These are phyloP conservation scores for Andrena bucephala DNA, from an alignment of 2,888 invertebrate genomes.

Conservation along the genomic window DNA sequence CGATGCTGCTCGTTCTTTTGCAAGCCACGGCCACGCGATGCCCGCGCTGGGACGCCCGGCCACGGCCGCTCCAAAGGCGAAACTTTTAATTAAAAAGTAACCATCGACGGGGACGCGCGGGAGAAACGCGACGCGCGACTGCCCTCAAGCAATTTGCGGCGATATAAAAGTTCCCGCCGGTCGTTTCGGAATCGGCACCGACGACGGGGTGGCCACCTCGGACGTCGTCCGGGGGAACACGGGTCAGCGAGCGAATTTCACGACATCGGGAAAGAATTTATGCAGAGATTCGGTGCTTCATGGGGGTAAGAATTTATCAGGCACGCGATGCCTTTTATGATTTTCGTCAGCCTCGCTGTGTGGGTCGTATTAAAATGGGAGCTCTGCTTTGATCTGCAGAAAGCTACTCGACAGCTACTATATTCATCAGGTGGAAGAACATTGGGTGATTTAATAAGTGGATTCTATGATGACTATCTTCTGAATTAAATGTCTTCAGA, in stretches of 20 bases:
- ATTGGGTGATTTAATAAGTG: no score
- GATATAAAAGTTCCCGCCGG: constrained; percentile 67
- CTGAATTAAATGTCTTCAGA: no score
- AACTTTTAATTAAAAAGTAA: constrained; percentile 75
- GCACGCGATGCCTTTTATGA: no score
- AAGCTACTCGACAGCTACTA: no score
- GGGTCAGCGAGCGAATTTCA: background rate
- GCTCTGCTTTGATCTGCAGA: no score
- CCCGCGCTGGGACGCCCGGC: constrained; percentile 11
- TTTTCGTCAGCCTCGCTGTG: no score
- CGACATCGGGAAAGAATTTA: background rate
- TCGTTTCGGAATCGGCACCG: constrained; percentile 46
- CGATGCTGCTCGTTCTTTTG: constrained; percentile 28
- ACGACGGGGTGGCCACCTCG: constrained; percentile 30
- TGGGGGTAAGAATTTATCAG: background rate
- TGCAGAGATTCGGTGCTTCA: background rate
- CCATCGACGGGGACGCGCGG: constrained; percentile 46
- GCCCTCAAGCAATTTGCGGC: constrained; percentile 67
- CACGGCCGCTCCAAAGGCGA: constrained; percentile 53
- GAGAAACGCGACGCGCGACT: constrained; percentile 23
- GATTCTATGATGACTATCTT: no score
- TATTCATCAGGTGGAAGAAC: no score
- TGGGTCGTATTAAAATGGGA: no score
- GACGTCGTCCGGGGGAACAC: background rate
- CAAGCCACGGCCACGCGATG: background rate